These are phyloP conservation scores for Caligus rogercresseyi DNA, from an alignment of 1,140 invertebrate genomes.

Conservation along the genomic window DNA sequence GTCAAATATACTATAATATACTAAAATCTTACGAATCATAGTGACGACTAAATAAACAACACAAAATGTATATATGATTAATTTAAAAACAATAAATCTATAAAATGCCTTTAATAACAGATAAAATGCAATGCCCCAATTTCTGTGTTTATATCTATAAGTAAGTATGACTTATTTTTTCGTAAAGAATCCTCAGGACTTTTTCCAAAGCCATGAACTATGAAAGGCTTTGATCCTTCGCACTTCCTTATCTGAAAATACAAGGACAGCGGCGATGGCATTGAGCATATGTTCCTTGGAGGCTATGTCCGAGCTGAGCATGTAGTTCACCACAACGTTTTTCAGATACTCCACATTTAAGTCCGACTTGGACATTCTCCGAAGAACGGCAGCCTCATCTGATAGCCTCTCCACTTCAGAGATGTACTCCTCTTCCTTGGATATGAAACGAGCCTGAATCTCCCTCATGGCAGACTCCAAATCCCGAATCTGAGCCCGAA, in stretches of 20 bases:
- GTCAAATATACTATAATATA: too few species aligned
- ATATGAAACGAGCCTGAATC: slow-evolving; percentile 1
- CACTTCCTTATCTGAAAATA: slow-evolving; percentile 52
- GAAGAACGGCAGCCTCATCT: slow-evolving; percentile 35
- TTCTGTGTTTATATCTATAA: too few species aligned
- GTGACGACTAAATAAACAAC: too few species aligned
- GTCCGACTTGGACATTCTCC: slow-evolving; percentile 55
- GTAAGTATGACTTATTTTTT: too few species aligned
- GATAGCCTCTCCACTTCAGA: slow-evolving; percentile 7
- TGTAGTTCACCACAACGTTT: slow-evolving; percentile 65
- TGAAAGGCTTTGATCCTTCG: slow-evolving; percentile 32
- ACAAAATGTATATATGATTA: too few species aligned
- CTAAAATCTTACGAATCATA: too few species aligned
- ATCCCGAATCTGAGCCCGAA: neutral
- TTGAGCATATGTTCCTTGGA: slow-evolving; percentile 64
- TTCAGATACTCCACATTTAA: slow-evolving; percentile 76
- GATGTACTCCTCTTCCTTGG: slow-evolving; percentile 14
- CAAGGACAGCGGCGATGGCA: slow-evolving; percentile 65
- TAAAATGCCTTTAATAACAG: too few species aligned
- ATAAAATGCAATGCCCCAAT: too few species aligned
- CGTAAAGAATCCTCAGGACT: too few species aligned
- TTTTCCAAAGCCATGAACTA: slow-evolving; percentile 25
- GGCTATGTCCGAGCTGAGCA: slow-evolving; percentile 46
- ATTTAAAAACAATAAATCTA: too few species aligned
- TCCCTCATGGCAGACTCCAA: slow-evolving; percentile 9